Base-by-base conservation (phyloP, 2,797 vertebrate species). In the Ctenopoma kingsleyae region DNA sequence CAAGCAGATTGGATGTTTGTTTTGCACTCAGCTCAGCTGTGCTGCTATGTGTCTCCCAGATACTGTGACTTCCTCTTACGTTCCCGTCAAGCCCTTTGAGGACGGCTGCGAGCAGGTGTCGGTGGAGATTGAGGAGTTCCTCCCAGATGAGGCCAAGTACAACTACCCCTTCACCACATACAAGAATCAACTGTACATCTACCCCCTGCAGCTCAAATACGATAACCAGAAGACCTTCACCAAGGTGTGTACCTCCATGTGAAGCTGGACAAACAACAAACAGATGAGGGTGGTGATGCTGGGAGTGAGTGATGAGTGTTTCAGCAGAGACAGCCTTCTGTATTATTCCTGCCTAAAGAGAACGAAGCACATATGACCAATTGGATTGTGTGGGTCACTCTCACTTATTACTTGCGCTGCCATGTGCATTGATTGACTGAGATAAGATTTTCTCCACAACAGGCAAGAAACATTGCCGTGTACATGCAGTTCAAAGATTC, bases 161-260 rank as follows among this genome's bases (percentile, higher is more conserved):
- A 97, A 95, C 89, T 97, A 96, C 62, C 98, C 98, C 2, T 98
- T 96, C 89, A 98, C 97, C 47, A 86, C 94, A 75, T 99, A 98
- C 92, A 98, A 96, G 93, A 98, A 99, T 88, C 97, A 97, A 46
- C 94, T 99, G 49, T 99, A 98, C 1, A 70, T 98, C 63, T 97
- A 96, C 85, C 98, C 98, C 0, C 80, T 96, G 84, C 97, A 98
- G 80, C 91, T 99, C 80, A 99, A 98, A 83, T 99, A 99, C 0
- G 98, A 99, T 87, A 96, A 95, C 93, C 98, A 99, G 93, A 99
- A 99, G 89, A 94, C 94, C 25, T 99, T 99, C 93, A 96, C 98
- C 16, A 99, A 99, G 96, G 98, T 98, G 89, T 1, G 82, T 40
- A 25, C 8, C 23, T 61, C 49, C 2, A 1, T 13, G 2, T 8